phyloP scores from a whole-genome alignment of 2,797 vertebrate genomes.

The Scolopax bukidnonensis region DNA sequence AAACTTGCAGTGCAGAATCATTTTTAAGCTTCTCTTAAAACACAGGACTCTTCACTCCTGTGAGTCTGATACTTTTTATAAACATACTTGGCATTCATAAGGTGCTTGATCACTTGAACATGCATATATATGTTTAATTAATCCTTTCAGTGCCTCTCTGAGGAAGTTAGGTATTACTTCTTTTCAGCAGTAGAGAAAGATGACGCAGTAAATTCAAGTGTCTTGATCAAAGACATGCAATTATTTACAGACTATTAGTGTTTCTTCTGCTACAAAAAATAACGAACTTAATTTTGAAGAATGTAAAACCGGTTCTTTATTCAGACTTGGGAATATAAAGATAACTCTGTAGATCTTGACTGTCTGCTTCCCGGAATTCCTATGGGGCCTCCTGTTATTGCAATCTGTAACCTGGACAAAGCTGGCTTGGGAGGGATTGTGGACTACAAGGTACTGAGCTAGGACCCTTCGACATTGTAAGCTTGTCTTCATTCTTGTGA shows the following conservation, averaged over 20 bases:
- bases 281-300: background rate
- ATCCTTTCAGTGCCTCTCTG: background rate
- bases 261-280: background rate
- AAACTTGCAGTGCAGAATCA: background rate
- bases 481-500: background rate
- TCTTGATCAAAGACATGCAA: constrained; percentile 24
- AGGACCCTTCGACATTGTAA: background rate
- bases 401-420: background rate
- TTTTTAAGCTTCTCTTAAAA: background rate
- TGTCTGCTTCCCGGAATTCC: background rate
- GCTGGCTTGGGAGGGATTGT: background rate
- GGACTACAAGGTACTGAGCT: background rate
- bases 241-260: constrained; percentile 33
- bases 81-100: constrained; percentile 2
- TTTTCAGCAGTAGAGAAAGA: background rate
- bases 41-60: background rate
- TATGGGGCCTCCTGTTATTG: background rate
- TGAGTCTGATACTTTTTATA: background rate
- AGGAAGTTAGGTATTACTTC: constrained; percentile 15
- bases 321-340: background rate
- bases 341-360: background rate
- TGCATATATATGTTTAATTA: constrained; percentile 16
- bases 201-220: background rate
- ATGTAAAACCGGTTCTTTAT: background rate
- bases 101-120: background rate